These are phyloP conservation scores for Pavo muticus DNA, from an alignment of 2,113 vertebrate genomes.

Conservation along the genomic window DNA sequence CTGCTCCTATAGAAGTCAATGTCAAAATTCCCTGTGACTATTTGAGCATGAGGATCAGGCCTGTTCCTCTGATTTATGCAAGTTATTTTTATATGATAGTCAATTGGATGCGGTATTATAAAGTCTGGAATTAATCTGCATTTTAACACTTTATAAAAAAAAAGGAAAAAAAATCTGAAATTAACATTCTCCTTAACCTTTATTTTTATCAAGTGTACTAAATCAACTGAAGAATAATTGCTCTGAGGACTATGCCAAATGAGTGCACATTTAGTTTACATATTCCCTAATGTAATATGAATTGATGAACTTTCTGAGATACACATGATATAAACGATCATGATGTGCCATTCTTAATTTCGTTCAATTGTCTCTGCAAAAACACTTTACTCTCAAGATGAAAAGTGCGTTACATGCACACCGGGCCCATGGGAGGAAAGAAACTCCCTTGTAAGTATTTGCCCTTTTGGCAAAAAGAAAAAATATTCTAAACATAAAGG, in stretches of 20 bases:
- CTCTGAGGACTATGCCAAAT: slow-evolving; percentile 77
- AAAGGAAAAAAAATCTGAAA: slow-evolving; percentile 36
- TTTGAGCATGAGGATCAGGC: slow-evolving; percentile 9
- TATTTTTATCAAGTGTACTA: slow-evolving; percentile 79
- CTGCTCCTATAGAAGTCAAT: slow-evolving; percentile 58
- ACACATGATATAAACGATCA: slow-evolving; percentile 67
- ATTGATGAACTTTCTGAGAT: slow-evolving; percentile 78
- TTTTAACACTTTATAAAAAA: slow-evolving; percentile 51
- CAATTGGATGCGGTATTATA: slow-evolving; percentile 63
- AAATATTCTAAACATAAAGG: slow-evolving; percentile 29
- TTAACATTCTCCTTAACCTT: slow-evolving; percentile 75
- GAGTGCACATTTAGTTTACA: slow-evolving; percentile 75
- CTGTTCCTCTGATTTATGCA: slow-evolving; percentile 50
- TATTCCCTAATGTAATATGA: slow-evolving; percentile 79
- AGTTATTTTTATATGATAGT: slow-evolving; percentile 59
- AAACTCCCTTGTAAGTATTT: slow-evolving; percentile 36
- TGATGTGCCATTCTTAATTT: slow-evolving; percentile 78
- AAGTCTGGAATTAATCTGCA: slow-evolving; percentile 71
- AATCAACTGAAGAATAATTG: slow-evolving; percentile 80
- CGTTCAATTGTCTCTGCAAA: slow-evolving; percentile 71
- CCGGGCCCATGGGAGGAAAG: not conserved
- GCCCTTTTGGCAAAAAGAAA: slow-evolving; percentile 45
- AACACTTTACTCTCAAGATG: slow-evolving; percentile 57
- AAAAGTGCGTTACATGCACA: not conserved
- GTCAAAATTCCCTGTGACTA: slow-evolving; percentile 40